Conservation (phyloP, 2,113 vertebrate species). For the Bos taurus region ARS-UCD2.0 NC_037332.1:61278001-61278500, state of each 20-base stretch:
- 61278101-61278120: no score
- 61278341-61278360: neutral
- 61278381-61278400: neutral
- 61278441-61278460: neutral
- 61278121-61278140: no score
- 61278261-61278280: neutral
- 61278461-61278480: neutral
- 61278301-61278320: neutral
- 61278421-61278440: neutral
- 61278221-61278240: neutral
- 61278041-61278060: no score
- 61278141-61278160: no score
- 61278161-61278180: neutral
- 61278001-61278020: no score
- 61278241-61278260: neutral
- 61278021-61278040: no score
- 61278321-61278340: neutral
- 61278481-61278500: neutral
- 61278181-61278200: neutral
- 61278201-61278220: neutral
- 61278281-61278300: neutral
- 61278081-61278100: no score
- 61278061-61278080: no score
- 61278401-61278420: neutral
- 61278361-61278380: neutral